Base-by-base conservation (phyloP, 23 tunicate species). In the Styela plicata region DNA sequence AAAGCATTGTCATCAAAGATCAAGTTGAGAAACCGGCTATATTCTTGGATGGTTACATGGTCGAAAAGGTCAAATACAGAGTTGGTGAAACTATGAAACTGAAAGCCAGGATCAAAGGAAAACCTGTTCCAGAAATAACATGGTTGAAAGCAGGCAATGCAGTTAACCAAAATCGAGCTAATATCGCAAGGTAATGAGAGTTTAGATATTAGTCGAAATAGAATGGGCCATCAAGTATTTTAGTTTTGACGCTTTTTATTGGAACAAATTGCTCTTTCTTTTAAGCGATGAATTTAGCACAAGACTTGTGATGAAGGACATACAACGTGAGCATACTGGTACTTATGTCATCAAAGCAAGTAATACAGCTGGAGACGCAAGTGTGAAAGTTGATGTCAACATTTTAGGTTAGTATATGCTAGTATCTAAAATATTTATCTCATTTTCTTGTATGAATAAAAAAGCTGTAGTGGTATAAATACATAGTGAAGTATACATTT, bases 71-170 rank as follows among this genome's bases (percentile, higher is more conserved):
- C 52, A 89, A 85, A 7, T 94, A 69, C 82, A 82, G 98, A 70
- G 93, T 88, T 61, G 99, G 96, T 0, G 88, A 95, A 65, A 90
- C 86, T 23, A 73, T 95, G 64, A 84, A 85, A 69, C 76, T 95
- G 3, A 84, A 65, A 34, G 99, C 96, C 44, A 83, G 89, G 28
- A 74, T 96, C 1, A 28, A 29, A 1, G 99, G 99, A 7, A 88
- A 88, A 22, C 99, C 99, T 16, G 81, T 64, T 63, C 96, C 97
- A 23, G 92, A 87, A 29, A 34, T 89, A 3, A 74, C 66, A 3
- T 96, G 99, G 99, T 63, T 69, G 53, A 96, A 91, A 79, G 85
- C 84, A 34, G 91, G 91, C 23, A 69, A 82, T 26, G 85, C 79
- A 20, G 78, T 94, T 27, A 68, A 86, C 31, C 36, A 70, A 34